phyloP scores from a whole-genome alignment of 2,888 invertebrate species.

The Drosophila picticornis region DNA sequence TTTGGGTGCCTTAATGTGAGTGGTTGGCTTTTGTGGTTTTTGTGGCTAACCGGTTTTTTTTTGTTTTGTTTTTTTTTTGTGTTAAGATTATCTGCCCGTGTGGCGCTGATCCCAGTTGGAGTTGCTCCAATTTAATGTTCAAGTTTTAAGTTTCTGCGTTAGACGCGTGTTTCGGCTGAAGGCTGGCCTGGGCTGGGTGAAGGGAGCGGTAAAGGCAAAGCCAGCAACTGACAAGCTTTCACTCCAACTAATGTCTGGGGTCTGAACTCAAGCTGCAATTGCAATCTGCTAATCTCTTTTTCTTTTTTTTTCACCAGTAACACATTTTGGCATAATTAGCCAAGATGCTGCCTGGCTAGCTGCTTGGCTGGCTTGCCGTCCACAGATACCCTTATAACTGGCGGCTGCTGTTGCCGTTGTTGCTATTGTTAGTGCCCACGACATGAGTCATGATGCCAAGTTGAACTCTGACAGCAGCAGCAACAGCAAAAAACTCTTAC shows the following conservation, averaged over 20 bases:
- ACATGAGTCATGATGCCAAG: constrained; percentile 36
- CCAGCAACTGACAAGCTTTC: constrained; percentile 20
- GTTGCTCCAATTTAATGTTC: constrained; percentile 48
- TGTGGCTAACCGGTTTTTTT: constrained; percentile 18
- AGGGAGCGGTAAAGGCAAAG: constrained; percentile 9
- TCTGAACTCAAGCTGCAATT: constrained; percentile 13
- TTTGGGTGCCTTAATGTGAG: constrained; percentile 31
- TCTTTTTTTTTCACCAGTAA: neutral
- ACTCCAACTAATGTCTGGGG: constrained; percentile 4
- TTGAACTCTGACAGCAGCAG: constrained; percentile 49
- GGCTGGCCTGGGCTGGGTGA: constrained; percentile 1
- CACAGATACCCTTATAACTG: constrained; percentile 13
- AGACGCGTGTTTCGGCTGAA: constrained; percentile 34
- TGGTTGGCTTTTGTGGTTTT: constrained; percentile 14
- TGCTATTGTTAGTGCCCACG: constrained; percentile 1
- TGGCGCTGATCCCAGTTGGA: constrained; percentile 17
- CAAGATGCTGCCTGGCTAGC: neutral
- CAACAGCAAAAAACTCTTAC: constrained; percentile 9
- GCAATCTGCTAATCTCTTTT: constrained; percentile 4
- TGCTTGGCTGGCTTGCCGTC: neutral
- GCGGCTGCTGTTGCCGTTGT: constrained; percentile 5
- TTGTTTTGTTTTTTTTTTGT: neutral
- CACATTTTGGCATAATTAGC: constrained; percentile 17
- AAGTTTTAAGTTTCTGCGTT: constrained; percentile 18
- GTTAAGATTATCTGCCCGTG: constrained; percentile 17